A percentile compares a stretch with the other conserved stretches of the same genome.
Conservation (phyloP, 2,888 invertebrate genomes). For the Catocala sponsa region DNA sequence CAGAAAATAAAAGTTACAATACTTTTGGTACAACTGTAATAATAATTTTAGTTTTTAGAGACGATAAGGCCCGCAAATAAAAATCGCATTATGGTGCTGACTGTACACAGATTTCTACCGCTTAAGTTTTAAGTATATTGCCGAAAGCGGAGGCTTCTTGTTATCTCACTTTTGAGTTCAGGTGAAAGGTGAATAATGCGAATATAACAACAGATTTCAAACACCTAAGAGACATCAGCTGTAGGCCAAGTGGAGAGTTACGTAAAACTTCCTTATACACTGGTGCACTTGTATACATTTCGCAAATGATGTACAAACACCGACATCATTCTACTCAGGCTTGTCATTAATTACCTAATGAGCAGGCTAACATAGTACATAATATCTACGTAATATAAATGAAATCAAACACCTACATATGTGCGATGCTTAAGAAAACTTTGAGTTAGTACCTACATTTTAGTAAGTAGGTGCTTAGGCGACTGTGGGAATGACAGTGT, state of each 20-base stretch:
- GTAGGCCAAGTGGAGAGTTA: neutral
- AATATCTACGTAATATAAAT: neutral
- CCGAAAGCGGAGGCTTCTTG: no score
- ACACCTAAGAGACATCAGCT: neutral
- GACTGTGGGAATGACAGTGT: no score
- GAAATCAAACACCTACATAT: neutral
- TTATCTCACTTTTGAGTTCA: neutral
- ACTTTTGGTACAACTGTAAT: no score
- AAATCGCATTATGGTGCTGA: no score
- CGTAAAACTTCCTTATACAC: constrained; percentile 14
- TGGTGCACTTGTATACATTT: constrained; percentile 14
- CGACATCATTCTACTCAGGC: constrained; percentile 18
- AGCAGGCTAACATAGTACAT: neutral
- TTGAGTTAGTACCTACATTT: no score
- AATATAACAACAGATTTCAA: neutral
- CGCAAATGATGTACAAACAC: constrained; percentile 23
- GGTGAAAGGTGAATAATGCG: neutral
- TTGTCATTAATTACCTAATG: constrained; percentile 20
- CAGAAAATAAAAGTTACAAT: no score
- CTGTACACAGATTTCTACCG: neutral
- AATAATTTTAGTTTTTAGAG: no score
- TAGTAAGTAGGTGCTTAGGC: no score
- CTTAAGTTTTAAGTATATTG: neutral
- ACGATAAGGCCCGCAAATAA: no score
- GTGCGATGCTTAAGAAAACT: no score